phyloP scores from a whole-genome alignment of 2,113 vertebrate species.

The Ploceus nigricollis region DNA sequence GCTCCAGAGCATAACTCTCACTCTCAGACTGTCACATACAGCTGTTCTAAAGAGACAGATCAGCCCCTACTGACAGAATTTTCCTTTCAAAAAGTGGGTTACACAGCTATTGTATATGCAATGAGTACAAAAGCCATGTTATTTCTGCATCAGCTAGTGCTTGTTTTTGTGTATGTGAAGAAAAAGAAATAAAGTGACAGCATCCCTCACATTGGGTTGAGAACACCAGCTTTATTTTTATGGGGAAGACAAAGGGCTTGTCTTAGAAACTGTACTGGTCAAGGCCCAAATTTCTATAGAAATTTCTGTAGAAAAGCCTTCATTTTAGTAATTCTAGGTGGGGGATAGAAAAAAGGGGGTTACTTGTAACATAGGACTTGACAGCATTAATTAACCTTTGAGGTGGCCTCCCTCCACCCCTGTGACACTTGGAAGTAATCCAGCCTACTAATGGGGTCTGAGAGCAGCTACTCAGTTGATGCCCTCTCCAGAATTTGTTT shows the following conservation, averaged over 20 bases:
- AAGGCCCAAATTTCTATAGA: not conserved
- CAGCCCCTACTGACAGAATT: not conserved
- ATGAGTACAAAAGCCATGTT: not conserved
- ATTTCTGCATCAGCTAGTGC: not conserved
- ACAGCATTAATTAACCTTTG: not conserved
- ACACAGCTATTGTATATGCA: not conserved
- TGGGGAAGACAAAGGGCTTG: not conserved
- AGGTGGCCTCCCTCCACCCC: not conserved
- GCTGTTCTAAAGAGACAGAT: not conserved
- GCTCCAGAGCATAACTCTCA: rapidly evolving
- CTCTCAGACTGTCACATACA: not conserved
- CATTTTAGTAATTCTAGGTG: not conserved
- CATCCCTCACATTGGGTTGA: not conserved
- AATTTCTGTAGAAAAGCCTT: not conserved
- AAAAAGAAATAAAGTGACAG: not conserved
- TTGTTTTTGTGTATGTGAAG: rapidly evolving
- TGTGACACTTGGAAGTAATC: not conserved
- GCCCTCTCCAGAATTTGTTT: not conserved
- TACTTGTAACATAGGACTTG: not conserved
- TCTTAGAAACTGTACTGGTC: not conserved
- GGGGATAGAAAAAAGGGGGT: not conserved
- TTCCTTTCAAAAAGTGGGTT: not conserved
- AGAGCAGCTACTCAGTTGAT: not conserved
- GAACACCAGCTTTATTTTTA: not conserved
- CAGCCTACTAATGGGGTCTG: not conserved